A percentile compares a stretch with the other conserved stretches of the same genome.
These are phyloP conservation scores for Discoglossus pictus DNA, from an alignment of 2,797 vertebrate genomes.

Conservation along the genomic window DNA sequence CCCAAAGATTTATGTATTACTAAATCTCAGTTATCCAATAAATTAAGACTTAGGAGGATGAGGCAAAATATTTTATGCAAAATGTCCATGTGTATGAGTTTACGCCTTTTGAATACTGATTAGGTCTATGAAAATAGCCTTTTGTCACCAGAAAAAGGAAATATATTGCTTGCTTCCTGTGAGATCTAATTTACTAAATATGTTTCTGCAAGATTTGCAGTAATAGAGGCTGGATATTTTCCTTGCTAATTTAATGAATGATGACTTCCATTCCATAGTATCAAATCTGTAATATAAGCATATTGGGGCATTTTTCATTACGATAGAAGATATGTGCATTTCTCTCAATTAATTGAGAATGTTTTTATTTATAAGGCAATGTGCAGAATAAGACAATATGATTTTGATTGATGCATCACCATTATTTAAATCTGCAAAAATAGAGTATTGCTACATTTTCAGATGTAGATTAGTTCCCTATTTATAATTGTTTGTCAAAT, in stretches of 20 bases:
- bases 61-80: too few relatives aligned
- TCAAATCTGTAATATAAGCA: slow-evolving; percentile 38
- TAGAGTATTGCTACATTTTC: slow-evolving; percentile 26
- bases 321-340: slow-evolving; percentile 35
- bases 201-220: background rate
- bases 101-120: too few relatives aligned
- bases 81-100: too few relatives aligned
- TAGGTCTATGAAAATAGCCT: too few relatives aligned
- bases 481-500: slow-evolving; percentile 15
- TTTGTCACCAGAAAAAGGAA: too few relatives aligned
- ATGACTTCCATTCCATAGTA: slow-evolving; percentile 25
- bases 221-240: slow-evolving; percentile 7
- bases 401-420: slow-evolving; percentile 32
- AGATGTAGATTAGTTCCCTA: slow-evolving; percentile 28
- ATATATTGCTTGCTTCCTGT: background rate
- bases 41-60: too few relatives aligned
- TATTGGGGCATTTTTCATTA: slow-evolving; percentile 22
- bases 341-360: slow-evolving; percentile 31
- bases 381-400: slow-evolving; percentile 22
- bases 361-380: too few relatives aligned
- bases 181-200: background rate
- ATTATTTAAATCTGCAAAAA: slow-evolving; percentile 5
- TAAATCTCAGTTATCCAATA: too few relatives aligned
- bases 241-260: slow-evolving; percentile 36
- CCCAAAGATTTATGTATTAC: too few relatives aligned